Conservation (phyloP, 2,113 vertebrate species). For the Gopherus evgoodei region DNA sequence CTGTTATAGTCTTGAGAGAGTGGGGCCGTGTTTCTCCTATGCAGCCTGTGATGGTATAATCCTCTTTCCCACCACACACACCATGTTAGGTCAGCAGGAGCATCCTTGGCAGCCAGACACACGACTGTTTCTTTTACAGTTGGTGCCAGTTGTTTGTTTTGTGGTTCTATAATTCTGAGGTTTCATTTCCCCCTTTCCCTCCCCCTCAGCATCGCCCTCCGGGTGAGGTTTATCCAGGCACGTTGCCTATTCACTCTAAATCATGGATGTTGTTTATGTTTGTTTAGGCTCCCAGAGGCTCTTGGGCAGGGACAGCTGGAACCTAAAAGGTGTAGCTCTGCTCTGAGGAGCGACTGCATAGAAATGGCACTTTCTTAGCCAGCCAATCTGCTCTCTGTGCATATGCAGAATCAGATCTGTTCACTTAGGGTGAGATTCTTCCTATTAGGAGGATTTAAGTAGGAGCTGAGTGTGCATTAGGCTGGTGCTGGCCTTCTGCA, state of each 20-base stretch:
- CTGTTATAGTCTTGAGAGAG: not conserved
- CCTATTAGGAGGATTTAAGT: not conserved
- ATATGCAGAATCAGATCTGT: not conserved
- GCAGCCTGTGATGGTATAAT: not conserved
- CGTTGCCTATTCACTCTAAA: not conserved
- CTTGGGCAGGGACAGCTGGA: not conserved
- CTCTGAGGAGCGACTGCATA: not conserved
- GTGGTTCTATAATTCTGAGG: not conserved
- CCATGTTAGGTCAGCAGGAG: not conserved
- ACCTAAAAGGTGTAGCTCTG: not conserved
- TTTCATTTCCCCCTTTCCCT: not conserved
- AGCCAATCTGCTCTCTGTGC: not conserved
- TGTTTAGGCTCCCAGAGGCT: not conserved
- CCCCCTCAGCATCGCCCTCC: not conserved
- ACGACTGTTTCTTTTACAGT: not conserved
- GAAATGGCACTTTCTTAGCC: not conserved
- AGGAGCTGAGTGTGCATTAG: not conserved
- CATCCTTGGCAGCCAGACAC: not conserved
- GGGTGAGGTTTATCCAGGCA: not conserved
- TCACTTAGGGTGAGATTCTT: not conserved
- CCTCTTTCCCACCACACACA: not conserved
- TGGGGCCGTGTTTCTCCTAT: not conserved
- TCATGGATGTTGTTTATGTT: not conserved
- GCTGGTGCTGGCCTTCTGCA: not conserved
- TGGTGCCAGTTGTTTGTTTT: not conserved